Conservation (phyloP, 2,888 invertebrate genomes). For the Agriotes lineatus region DNA sequence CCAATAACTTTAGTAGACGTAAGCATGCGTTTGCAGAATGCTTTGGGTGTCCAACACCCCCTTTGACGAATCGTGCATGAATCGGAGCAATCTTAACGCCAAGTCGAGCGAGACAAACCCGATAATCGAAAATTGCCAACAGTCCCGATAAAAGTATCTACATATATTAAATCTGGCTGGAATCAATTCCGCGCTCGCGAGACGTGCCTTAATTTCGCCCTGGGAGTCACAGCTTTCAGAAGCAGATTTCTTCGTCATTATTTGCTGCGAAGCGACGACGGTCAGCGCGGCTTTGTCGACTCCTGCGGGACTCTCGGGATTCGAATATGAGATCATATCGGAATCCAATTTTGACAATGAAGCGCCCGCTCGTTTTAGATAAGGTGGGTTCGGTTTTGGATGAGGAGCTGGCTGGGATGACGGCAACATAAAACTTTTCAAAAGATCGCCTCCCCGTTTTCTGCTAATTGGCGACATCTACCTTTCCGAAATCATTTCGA, state of each 20-base stretch:
- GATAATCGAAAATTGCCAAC: constrained; percentile 42
- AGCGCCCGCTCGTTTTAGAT: constrained; percentile 19
- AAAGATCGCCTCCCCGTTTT: no score
- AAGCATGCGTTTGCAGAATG: constrained; percentile 13
- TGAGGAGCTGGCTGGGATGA: no score
- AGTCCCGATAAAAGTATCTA: constrained; percentile 36
- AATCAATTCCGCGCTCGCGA: constrained; percentile 26
- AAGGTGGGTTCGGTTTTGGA: no score
- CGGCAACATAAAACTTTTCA: no score
- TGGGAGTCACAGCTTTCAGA: constrained; percentile 1
- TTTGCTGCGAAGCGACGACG: constrained; percentile 6
- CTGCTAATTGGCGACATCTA: no score
- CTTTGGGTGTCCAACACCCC: constrained; percentile 19
- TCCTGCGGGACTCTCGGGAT: constrained; percentile 29
- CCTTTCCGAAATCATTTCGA: no score
- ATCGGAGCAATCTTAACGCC: constrained; percentile 36
- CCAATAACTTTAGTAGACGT: constrained; percentile 3
- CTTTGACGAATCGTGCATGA: constrained; percentile 38
- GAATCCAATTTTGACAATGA: constrained; percentile 37
- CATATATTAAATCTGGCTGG: constrained; percentile 30
- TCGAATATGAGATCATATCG: constrained; percentile 33
- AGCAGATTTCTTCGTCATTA: constrained; percentile 18
- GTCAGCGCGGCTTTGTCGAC: constrained; percentile 21
- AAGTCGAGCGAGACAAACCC: constrained; percentile 41
- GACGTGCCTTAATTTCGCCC: constrained; percentile 29